A percentile compares a stretch with the other conserved stretches of the same genome.
Conservation (phyloP, 2,797 vertebrate species). For the Clamator glandarius region DNA sequence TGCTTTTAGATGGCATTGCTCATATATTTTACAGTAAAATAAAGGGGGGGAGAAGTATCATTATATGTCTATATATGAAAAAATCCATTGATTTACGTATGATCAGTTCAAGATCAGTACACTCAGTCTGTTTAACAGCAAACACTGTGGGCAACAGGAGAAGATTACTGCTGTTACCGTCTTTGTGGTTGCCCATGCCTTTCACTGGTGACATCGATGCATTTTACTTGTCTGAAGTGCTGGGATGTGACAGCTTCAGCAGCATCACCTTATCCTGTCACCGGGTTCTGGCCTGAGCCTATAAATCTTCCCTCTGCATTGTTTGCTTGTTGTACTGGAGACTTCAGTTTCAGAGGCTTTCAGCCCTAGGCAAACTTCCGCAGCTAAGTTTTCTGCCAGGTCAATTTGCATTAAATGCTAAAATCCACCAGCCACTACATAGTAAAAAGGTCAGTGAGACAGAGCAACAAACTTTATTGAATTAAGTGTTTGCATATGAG, state of each 20-base stretch:
- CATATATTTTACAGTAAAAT: not conserved
- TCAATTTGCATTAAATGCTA: not conserved
- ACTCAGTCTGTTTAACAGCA: not conserved
- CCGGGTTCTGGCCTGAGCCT: not conserved
- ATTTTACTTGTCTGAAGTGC: not conserved
- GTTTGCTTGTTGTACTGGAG: not conserved
- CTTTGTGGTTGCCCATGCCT: not conserved
- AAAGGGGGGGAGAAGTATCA: not conserved
- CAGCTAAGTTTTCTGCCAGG: not conserved
- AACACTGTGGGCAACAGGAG: fast-evolving
- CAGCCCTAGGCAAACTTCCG: not conserved
- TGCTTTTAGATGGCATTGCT: not conserved
- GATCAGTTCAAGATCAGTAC: not conserved
- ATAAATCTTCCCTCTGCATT: not conserved
- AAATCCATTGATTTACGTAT: not conserved
- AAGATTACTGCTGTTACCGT: not conserved
- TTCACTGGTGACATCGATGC: not conserved
- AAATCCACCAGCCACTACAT: not conserved
- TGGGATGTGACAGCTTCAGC: not conserved
- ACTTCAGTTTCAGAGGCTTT: not conserved
- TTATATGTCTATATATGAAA: not conserved
- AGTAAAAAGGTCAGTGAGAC: not conserved
- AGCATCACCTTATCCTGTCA: not conserved
- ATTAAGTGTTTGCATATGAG: not conserved
- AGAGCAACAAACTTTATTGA: not conserved